Base-by-base conservation (phyloP, 2,888 invertebrate species). In the Mamestra brassicae region DNA sequence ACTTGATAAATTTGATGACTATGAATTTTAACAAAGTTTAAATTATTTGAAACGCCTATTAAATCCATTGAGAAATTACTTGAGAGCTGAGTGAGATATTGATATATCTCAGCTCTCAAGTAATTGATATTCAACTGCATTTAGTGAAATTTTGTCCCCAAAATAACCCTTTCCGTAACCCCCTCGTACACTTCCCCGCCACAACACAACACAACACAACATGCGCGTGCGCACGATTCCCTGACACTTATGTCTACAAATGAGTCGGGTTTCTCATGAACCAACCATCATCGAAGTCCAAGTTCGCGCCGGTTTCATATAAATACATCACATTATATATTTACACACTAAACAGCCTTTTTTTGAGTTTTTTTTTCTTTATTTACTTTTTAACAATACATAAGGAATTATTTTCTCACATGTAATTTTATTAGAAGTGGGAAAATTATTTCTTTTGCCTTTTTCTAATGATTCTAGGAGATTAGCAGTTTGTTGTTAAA, bases 191-290 rank as follows among this genome's bases (percentile, higher is more conserved):
- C 45, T 15, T 54, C 7, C 3, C 52, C 63, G 57, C 63, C 63
- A 63, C 62, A 76, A 76, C 60, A 34, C 64, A n/a, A 10, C 45
- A 45, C 8, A 26, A 26, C 26, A 26, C 26, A 15, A 8, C 62
- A 45, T 60, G 68, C 68, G 65, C n/a, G 13, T 34, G 61, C 76
- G 79, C 81, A 80, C 78, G 85, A 88, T 81, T 87, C 86, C 87
- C 86, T 85, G 79, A 84, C 52, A 85, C 91, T 90, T 91, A 90
- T 58, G 72, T 89, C 89, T 92, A 91, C 76, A 76, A 74, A 90
- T 94, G 95, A 95, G 96, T 95, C 96, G 96, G 96, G 96, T 94
- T 93, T 89, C 93, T 67, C 75, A 78, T 84, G 86, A 87, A 86
- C 88, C 85, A 83, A 87, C 84, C 79, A 76, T 83, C 74, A 78